Percentiles rank a stretch among this genome's conserved stretches.
phyloP scores from a whole-genome alignment of 2,797 vertebrate genomes.

The Tamandua tetradactyla region DNA sequence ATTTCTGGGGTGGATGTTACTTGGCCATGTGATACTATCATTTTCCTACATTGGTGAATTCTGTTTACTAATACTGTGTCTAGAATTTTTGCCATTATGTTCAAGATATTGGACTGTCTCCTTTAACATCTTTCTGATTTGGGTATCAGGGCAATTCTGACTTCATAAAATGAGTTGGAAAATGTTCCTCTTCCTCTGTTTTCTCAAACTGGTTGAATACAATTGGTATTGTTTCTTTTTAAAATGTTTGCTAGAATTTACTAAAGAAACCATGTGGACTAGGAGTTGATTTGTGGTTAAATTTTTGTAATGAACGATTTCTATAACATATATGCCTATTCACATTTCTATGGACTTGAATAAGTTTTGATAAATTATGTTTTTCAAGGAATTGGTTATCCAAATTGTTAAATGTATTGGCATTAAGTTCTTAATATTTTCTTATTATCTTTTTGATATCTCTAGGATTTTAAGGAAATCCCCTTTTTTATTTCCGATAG shows the following conservation, averaged over 20 bases:
- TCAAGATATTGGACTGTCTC: neutral
- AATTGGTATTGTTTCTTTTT: no score
- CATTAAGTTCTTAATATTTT: neutral
- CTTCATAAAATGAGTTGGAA: neutral
- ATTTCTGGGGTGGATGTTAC: neutral
- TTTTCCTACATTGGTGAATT: neutral
- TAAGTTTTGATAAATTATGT: no score
- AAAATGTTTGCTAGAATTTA: no score
- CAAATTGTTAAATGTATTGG: neutral
- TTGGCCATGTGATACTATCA: neutral
- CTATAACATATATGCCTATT: neutral
- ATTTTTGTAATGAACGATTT: slow-evolving; percentile 16
- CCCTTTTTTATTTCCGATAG: neutral
- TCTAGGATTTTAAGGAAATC: neutral
- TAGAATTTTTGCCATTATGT: neutral
- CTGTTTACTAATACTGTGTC: neutral
- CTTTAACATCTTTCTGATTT: neutral
- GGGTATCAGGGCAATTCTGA: no score
- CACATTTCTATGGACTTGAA: neutral
- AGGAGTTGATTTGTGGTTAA: neutral
- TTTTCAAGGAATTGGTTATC: slow-evolving; percentile 5
- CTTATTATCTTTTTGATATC: neutral
- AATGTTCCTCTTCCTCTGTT: neutral
- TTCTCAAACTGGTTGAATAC: neutral
- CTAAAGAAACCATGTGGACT: neutral